Conservation (phyloP, 2,113 vertebrate species). For the Tyrannus savana region DNA sequence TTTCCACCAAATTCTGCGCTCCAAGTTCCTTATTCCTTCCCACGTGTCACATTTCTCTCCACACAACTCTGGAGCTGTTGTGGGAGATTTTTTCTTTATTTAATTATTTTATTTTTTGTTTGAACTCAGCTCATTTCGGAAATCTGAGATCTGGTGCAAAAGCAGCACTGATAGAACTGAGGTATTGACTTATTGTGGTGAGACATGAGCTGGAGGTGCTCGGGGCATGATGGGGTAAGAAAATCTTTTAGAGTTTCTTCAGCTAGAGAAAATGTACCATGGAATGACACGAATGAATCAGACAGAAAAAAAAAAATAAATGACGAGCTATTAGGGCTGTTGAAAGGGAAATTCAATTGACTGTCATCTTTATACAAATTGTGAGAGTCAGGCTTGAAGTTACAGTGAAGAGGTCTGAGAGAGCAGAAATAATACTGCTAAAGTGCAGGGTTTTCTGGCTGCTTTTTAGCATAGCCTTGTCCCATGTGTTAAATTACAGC, state of each 20-base stretch:
- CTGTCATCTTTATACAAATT: slow-evolving; percentile 49
- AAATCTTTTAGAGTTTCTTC: slow-evolving; percentile 3
- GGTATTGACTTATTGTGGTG: not conserved
- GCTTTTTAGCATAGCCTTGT: slow-evolving; percentile 7
- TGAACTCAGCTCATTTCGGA: not conserved
- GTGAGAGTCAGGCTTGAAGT: slow-evolving; percentile 26
- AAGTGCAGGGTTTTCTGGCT: not conserved
- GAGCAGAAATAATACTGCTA: not conserved
- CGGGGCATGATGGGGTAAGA: not conserved
- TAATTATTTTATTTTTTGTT: not conserved
- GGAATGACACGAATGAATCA: slow-evolving; percentile 36
- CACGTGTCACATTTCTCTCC: not conserved
- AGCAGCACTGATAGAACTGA: not conserved
- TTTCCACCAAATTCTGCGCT: not conserved
- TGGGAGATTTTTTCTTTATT: not conserved
- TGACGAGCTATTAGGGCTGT: slow-evolving; percentile 22
- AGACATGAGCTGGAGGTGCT: not conserved
- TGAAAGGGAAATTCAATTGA: slow-evolving; percentile 57
- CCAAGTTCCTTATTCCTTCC: not conserved
- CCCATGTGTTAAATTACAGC: not conserved
- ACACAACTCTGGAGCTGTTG: not conserved
- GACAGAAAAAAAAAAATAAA: not conserved
- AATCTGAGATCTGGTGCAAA: not conserved
- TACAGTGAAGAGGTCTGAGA: not conserved
- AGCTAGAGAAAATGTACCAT: slow-evolving; percentile 19